Base-by-base conservation (phyloP, 1,140 invertebrate genomes). In the Bombus terrestris region DNA sequence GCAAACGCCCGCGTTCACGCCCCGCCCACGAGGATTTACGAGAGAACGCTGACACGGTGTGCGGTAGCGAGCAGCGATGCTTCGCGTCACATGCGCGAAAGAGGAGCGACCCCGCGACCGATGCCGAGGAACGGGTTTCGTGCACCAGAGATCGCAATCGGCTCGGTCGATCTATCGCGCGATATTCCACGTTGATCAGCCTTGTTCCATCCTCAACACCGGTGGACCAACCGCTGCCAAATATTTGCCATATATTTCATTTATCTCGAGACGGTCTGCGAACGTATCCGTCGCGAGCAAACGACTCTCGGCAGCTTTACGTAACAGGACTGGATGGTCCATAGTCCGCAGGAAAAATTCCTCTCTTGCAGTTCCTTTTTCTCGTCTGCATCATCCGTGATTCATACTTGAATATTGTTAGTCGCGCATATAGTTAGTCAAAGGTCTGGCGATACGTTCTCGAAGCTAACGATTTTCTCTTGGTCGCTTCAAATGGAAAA, bases 311-410 rank as follows among this genome's bases (percentile, higher is more conserved):
- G 72, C 68, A 83, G 53, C 80, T 1, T 93, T 91, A 92, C 88
- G 88, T 91, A 91, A 93, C 86, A 41, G 71, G 91, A 78, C 80
- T 90, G 93, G 91, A 92, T 93, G 93, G 93, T 92, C 91, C 85
- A 53, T 80, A 82, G 87, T 85, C 87, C 57, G 68, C 10, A 5
- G 75, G 89, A 88, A 89, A 92, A 91, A 91, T 91, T 47, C 5
- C 85, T 89, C 88, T 77, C 82, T 53, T 43, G 74, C 32, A 74
- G 22, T 77, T 62, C 57, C n/a, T 64, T 18, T 0, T 62, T 73
- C 87, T 59, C 68, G 22, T 35, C 18, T 35, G 32, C 35, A 4
- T 37, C 15, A 0, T 10, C 8, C 74, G 32, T 39, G 57, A 77
- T 81, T 68, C 73, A 28, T 81, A 39, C 71, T 74, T 13, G 28